Evolutionary conservation across 2,797 vertebrate genomes (phyloP).

Genomic region (Anguilla obscura): DNA sequence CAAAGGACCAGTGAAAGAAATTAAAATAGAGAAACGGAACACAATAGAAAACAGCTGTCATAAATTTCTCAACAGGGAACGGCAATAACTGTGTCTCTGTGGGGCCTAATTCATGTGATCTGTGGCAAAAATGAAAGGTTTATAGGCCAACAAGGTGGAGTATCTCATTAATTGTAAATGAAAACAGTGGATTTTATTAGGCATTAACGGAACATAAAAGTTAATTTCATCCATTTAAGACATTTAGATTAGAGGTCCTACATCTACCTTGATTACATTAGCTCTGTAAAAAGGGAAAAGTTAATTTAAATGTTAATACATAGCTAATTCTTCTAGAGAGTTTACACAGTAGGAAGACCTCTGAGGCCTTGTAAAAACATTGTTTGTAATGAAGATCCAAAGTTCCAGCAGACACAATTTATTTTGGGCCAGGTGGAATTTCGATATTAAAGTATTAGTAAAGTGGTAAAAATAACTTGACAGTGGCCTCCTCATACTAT

Average conservation of each 20-base stretch:
- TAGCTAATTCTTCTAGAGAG: neutral
- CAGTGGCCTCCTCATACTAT: neutral
- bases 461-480: neutral
- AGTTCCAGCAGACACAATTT: neutral
- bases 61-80: neutral
- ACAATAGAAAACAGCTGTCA: neutral
- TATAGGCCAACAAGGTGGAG: neutral
- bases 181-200: constrained; percentile 2
- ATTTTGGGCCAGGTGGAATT: neutral
- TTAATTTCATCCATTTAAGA: neutral
- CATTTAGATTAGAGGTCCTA: neutral
- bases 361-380: neutral
- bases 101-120: neutral
- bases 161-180: constrained; percentile 17
- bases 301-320: constrained; percentile 15
- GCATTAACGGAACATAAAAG: constrained; percentile 12
- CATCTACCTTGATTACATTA: neutral
- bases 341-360: neutral
- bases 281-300: neutral
- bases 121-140: neutral
- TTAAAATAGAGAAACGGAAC: neutral
- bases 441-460: neutral
- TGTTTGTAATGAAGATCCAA: neutral
- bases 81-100: neutral
- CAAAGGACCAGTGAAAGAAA: neutral